Conservation (phyloP, 2,113 vertebrate species). For the Epinephelus moara region DNA sequence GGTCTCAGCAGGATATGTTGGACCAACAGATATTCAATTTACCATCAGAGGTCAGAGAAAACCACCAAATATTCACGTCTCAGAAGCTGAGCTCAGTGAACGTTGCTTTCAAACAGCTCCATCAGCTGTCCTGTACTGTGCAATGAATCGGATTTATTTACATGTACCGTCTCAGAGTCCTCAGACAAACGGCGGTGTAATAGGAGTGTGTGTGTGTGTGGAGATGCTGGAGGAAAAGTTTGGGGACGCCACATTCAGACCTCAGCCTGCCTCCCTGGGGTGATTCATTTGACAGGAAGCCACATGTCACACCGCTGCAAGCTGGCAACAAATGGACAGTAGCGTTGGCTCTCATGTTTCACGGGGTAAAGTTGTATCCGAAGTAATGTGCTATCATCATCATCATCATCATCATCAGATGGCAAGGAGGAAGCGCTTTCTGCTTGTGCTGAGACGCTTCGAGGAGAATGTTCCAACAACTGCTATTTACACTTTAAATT, state of each 20-base stretch:
- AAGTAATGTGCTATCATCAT: constrained; percentile 34
- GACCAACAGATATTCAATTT: neutral
- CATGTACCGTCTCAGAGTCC: neutral
- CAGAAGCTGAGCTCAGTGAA: neutral
- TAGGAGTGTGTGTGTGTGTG: neutral
- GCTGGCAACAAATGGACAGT: constrained; percentile 29
- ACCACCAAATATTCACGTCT: neutral
- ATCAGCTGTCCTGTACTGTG: neutral
- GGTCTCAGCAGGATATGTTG: too few species aligned
- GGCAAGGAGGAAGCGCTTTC: neutral
- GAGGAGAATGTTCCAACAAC: constrained; percentile 8
- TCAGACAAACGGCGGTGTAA: neutral
- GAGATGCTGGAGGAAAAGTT: constrained; percentile 32
- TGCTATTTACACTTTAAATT: neutral
- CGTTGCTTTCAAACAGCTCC: neutral
- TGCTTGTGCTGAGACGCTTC: neutral
- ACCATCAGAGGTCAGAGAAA: neutral
- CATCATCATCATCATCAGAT: constrained; percentile 18
- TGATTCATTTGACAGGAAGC: constrained; percentile 54
- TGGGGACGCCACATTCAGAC: neutral
- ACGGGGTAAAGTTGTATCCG: constrained; percentile 36
- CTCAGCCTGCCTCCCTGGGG: constrained; percentile 7
- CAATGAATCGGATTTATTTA: neutral
- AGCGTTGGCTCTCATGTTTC: constrained; percentile 46
- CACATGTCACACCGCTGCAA: constrained; percentile 52